phyloP scores from a whole-genome alignment of 2,888 invertebrate species.

The Mythimna vitellina region DNA sequence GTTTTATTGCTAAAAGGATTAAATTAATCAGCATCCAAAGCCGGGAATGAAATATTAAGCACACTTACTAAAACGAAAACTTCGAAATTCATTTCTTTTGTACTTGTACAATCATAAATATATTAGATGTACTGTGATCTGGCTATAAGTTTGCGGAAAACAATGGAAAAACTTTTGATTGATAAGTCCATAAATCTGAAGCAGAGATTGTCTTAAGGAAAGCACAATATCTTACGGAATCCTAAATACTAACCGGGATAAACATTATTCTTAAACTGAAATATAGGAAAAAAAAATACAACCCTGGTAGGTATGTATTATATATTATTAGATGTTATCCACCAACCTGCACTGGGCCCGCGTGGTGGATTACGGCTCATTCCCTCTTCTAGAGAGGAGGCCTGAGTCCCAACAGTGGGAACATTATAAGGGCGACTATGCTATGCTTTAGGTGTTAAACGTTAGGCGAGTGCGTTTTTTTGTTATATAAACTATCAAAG shows the following conservation, averaged over 20 bases:
- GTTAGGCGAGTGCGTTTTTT: no score
- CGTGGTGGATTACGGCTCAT: no score
- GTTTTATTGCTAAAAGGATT: conserved; percentile 59
- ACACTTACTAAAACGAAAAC: conserved; percentile 42
- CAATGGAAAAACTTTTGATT: conserved; percentile 73
- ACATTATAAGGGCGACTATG: no score
- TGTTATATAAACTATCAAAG: no score
- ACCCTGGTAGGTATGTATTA: background rate
- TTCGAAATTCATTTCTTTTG: conserved; percentile 53
- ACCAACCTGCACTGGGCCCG: no score
- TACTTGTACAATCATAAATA: conserved; percentile 51
- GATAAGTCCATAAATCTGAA: conserved; percentile 70
- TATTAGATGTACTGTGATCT: conserved; percentile 50
- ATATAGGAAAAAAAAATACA: background rate
- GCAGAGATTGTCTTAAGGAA: conserved; percentile 37
- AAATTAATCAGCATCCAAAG: conserved; percentile 54
- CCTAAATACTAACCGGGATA: conserved; percentile 25
- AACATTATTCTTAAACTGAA: conserved; percentile 12
- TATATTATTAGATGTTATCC: no score
- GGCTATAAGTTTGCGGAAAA: conserved; percentile 65
- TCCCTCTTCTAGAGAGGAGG: no score
- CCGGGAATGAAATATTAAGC: conserved; percentile 46
- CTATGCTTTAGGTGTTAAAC: no score
- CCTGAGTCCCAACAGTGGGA: no score
- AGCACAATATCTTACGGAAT: conserved; percentile 36